A percentile compares a stretch with the other conserved stretches of the same genome.
These are phyloP conservation scores for Epinotia ramella DNA, from an alignment of 2,888 invertebrate genomes.

Conservation along the genomic window DNA sequence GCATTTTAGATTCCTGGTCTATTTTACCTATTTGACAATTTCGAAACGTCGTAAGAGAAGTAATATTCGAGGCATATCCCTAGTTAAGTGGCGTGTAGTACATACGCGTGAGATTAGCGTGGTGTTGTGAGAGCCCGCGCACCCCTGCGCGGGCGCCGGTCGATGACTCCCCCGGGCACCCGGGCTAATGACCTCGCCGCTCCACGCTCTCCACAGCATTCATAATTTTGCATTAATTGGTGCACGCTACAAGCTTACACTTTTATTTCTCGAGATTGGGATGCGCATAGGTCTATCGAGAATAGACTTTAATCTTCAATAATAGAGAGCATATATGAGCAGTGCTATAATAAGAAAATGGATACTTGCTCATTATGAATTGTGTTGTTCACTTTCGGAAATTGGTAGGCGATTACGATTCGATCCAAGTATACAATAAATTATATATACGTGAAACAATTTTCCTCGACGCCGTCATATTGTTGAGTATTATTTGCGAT, in stretches of 20 bases:
- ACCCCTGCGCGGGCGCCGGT: slow-evolving; percentile 66
- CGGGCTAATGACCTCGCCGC: slow-evolving; percentile 72
- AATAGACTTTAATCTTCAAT: not conserved
- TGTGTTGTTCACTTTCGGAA: not conserved
- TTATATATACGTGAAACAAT: not conserved
- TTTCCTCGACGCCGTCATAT: not conserved
- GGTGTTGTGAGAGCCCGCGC: slow-evolving; percentile 46
- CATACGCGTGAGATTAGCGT: slow-evolving; percentile 34
- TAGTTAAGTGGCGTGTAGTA: slow-evolving; percentile 1
- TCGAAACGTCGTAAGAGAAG: not conserved
- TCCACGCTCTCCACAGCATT: slow-evolving; percentile 63
- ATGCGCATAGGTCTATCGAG: slow-evolving; percentile 11
- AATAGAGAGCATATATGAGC: not conserved
- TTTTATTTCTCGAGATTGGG: slow-evolving; percentile 14
- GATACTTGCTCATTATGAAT: not conserved
- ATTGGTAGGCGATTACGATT: not conserved
- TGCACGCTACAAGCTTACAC: slow-evolving; percentile 50
- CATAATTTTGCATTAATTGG: slow-evolving; percentile 62
- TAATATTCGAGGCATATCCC: not conserved
- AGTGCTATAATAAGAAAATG: not conserved
- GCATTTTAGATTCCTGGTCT: not conserved
- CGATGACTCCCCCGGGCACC: slow-evolving; percentile 73
- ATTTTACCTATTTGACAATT: not conserved
- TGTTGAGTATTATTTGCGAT: too few relatives aligned
- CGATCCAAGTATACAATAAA: too few relatives aligned